Percentiles rank a stretch among this genome's conserved stretches.
Conservation (phyloP, 2,888 invertebrate genomes). For the Cryptocephalus primarius region DNA sequence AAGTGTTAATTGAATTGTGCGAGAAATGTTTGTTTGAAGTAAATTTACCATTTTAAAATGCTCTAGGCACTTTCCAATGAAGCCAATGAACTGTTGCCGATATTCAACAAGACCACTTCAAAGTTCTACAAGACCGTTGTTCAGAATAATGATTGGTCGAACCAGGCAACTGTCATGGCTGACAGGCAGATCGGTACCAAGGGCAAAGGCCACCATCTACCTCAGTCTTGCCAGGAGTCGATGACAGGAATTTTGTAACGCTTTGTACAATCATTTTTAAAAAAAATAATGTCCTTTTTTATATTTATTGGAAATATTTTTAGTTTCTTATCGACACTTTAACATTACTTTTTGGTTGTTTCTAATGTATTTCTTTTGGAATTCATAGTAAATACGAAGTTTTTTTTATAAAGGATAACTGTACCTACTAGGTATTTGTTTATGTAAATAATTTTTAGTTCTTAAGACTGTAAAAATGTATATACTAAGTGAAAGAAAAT, state of each 20-base stretch:
- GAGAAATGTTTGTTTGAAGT: too few relatives aligned
- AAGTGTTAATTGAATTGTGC: too few relatives aligned
- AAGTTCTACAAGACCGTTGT: slow-evolving; percentile 76
- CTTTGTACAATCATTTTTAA: slow-evolving; percentile 11
- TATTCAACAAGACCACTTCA: slow-evolving; percentile 92
- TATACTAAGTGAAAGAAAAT: too few relatives aligned
- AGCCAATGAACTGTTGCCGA: slow-evolving; percentile 92
- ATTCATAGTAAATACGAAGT: too few relatives aligned
- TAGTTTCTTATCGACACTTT: too few relatives aligned
- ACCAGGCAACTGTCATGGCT: slow-evolving; percentile 42
- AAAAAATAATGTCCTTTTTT: neutral
- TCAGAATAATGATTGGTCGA: slow-evolving; percentile 85
- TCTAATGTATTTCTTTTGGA: too few relatives aligned
- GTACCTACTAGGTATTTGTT: too few relatives aligned
- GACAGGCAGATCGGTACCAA: slow-evolving; percentile 31
- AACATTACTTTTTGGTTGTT: too few relatives aligned
- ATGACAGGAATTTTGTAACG: slow-evolving; percentile 21
- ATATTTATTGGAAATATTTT: too few relatives aligned
- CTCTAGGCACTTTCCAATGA: slow-evolving; percentile 85
- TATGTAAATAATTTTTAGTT: too few relatives aligned
- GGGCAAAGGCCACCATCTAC: slow-evolving; percentile 34
- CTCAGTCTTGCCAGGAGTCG: slow-evolving; percentile 31
- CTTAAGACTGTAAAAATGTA: too few relatives aligned
- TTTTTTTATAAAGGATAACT: too few relatives aligned
- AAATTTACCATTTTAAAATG: neutral